phyloP scores from a whole-genome alignment of 2,888 invertebrate species.

The Tenthredo distinguenda region DNA sequence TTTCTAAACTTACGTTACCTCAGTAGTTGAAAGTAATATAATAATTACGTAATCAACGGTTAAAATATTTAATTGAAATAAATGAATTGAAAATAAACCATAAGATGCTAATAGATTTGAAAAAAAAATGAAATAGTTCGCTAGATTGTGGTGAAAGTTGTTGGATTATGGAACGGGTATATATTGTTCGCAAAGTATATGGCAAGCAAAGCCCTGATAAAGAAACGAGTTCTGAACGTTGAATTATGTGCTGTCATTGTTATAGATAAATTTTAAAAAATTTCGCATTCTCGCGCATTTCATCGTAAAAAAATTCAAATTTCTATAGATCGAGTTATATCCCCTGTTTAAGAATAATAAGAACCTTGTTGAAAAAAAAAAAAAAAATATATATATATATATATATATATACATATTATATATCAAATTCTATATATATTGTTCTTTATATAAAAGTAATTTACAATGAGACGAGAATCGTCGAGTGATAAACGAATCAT shows the following conservation, averaged over 20 bases:
- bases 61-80: not conserved
- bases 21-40: not conserved
- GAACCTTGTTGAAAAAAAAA: conserved; percentile 32
- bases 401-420: not conserved
- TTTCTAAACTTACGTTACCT: not conserved
- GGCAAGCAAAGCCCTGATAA: conserved; percentile 25
- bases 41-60: not conserved
- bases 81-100: not conserved
- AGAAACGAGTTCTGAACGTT: conserved; percentile 1
- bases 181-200: conserved; percentile 1
- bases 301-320: not conserved
- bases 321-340: conserved; percentile 18
- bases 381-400: too few relatives aligned
- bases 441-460: not conserved
- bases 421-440: not conserved
- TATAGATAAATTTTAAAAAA: conserved; percentile 54
- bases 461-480: conserved; percentile 31
- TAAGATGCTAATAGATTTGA: conserved; percentile 7
- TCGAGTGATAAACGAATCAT: conserved; percentile 47
- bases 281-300: conserved; percentile 20
- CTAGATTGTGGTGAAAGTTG: conserved; percentile 36
- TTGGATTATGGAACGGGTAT: not conserved
- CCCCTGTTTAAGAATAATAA: conserved; percentile 29
- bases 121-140: conserved; percentile 32
- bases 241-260: conserved; percentile 26